Percentiles rank a stretch among this genome's conserved stretches.
Evolutionary conservation across 2,888 invertebrate genomes (phyloP).

Genomic region (Pilophorus perplexus): DNA sequence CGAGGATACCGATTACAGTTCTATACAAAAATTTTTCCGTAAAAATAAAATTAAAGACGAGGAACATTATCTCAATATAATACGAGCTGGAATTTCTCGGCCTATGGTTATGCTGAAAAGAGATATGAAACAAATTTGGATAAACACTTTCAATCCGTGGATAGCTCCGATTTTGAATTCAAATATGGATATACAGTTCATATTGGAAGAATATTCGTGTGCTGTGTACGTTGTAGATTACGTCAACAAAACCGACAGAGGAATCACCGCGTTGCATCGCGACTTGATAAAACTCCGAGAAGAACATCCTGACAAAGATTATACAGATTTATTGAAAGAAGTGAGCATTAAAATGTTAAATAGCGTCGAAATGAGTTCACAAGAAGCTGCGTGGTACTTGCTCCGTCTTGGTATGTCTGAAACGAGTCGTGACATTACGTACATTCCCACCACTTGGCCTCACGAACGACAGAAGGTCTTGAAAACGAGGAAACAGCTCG

Average conservation of each 20-base stretch:
- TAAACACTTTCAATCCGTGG: too few species aligned
- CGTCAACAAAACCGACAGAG: slow-evolving; percentile 45
- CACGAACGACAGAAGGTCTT: too few species aligned
- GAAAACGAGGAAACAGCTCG: too few species aligned
- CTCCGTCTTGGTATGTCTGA: slow-evolving; percentile 37
- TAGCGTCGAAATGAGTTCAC: too few species aligned
- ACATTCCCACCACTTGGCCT: slow-evolving; percentile 41
- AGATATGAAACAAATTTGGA: slow-evolving; percentile 45
- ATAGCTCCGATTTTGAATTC: too few species aligned
- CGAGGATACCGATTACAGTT: not conserved
- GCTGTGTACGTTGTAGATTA: too few species aligned
- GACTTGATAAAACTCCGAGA: slow-evolving; percentile 20
- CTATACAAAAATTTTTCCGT: slow-evolving; percentile 1
- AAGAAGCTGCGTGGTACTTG: slow-evolving; percentile 37
- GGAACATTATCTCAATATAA: slow-evolving; percentile 47
- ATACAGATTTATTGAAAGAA: too few species aligned
- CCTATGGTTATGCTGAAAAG: slow-evolving; percentile 48
- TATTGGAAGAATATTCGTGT: too few species aligned
- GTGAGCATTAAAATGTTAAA: too few species aligned
- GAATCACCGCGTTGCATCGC: slow-evolving; percentile 52
- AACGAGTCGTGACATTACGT: slow-evolving; percentile 20
- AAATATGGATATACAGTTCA: too few species aligned
- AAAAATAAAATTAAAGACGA: slow-evolving; percentile 4
- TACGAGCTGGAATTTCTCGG: slow-evolving; percentile 47
- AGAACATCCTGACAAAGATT: too few species aligned